These are phyloP conservation scores for Spodoptera frugiperda DNA, from an alignment of 1,140 invertebrate species.

Conservation along the genomic window DNA sequence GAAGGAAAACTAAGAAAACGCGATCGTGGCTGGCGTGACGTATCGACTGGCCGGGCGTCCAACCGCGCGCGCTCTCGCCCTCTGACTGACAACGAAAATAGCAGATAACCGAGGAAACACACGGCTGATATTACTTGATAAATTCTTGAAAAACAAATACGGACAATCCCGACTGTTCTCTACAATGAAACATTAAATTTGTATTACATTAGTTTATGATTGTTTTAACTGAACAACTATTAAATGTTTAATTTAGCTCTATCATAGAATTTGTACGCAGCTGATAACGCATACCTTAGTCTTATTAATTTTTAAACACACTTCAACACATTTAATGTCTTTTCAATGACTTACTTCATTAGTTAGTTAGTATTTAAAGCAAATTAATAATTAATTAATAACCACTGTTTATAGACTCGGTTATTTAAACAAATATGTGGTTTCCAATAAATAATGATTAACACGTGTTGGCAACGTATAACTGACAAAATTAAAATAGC, in stretches of 20 bases:
- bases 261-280: background rate
- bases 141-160: slow-evolving; percentile 19
- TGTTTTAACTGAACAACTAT: background rate
- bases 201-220: background rate
- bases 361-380: too few species aligned
- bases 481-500: too few species aligned
- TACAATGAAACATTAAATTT: background rate
- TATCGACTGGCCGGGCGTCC: slow-evolving; percentile 54
- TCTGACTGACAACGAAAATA: slow-evolving; percentile 74
- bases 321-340: too few species aligned
- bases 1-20: slow-evolving; percentile 29
- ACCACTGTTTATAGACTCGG: too few species aligned
- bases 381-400: too few species aligned
- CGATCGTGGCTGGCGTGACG: slow-evolving; percentile 9
- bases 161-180: background rate
- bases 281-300: too few species aligned
- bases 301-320: too few species aligned
- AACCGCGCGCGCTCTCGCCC: slow-evolving; percentile 60
- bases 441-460: too few species aligned
- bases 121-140: slow-evolving; percentile 28
- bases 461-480: too few species aligned
- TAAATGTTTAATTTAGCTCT: background rate
- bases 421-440: too few species aligned
- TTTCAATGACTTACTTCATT: too few species aligned
- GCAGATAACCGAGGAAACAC: slow-evolving; percentile 66